Evolutionary conservation across 2,888 invertebrate species (phyloP).

Genomic region (Cheilosia urbana): DNA sequence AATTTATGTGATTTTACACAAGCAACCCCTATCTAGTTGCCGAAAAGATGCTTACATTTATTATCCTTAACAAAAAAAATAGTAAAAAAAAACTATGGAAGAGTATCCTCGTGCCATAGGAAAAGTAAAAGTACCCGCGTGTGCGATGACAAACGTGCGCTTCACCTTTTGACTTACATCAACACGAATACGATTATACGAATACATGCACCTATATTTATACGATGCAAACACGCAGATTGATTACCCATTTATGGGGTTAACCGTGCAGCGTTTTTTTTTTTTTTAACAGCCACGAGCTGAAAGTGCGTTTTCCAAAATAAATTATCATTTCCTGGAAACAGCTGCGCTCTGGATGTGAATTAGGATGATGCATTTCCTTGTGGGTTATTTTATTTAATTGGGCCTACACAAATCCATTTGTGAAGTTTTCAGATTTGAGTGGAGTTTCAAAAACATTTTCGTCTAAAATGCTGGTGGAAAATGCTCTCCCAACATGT

Average conservation of each 20-base stretch:
- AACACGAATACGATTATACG: slow-evolving; percentile 12
- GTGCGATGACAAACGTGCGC: slow-evolving; percentile 63
- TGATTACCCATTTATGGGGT: slow-evolving; percentile 62
- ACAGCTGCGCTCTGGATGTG: slow-evolving; percentile 43
- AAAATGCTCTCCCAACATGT: too few relatives aligned
- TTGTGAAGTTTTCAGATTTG: too few relatives aligned
- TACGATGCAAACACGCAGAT: slow-evolving; percentile 59
- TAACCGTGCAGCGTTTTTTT: slow-evolving; percentile 58
- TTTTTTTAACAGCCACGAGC: slow-evolving; percentile 50
- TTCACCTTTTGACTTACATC: slow-evolving; percentile 67
- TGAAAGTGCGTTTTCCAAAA: slow-evolving; percentile 65
- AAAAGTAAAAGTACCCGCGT: slow-evolving; percentile 1
- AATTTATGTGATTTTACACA: slow-evolving; percentile 10
- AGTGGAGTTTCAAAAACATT: too few relatives aligned
- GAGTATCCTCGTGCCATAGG: slow-evolving; percentile 68
- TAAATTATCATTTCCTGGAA: slow-evolving; percentile 60
- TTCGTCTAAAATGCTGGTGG: too few relatives aligned
- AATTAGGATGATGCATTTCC: slow-evolving; percentile 38
- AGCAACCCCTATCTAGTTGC: slow-evolving; percentile 54
- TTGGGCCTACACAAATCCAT: too few relatives aligned
- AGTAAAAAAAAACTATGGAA: slow-evolving; percentile 10
- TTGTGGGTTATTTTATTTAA: neutral
- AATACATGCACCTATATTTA: slow-evolving; percentile 38
- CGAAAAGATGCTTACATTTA: slow-evolving; percentile 48
- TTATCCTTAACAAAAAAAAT: neutral